Conservation (phyloP, 2,888 invertebrate genomes). For the Sericinus montela region DNA sequence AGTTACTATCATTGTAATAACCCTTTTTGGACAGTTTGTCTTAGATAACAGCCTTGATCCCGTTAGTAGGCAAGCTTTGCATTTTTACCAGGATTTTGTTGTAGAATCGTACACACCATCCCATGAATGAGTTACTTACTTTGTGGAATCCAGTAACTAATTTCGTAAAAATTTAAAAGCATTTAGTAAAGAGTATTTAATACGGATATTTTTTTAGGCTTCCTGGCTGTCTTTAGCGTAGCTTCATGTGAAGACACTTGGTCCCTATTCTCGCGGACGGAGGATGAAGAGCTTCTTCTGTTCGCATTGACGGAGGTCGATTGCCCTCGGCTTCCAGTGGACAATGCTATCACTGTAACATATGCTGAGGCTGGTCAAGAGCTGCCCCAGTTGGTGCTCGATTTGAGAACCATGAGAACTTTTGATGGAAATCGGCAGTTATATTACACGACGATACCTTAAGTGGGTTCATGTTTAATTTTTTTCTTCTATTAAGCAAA, state of each 20-base stretch:
- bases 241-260: conserved; percentile 88
- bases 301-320: conserved; percentile 89
- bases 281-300: conserved; percentile 82
- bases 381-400: conserved; percentile 87
- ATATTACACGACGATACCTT: conserved; percentile 86
- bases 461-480: conserved; percentile 65
- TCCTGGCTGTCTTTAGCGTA: conserved; percentile 85
- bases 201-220: conserved; percentile 74
- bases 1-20: no score
- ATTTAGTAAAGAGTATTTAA: no score
- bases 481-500: no score
- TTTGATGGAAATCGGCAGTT: conserved; percentile 86
- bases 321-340: conserved; percentile 85
- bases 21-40: no score
- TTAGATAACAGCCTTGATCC: no score
- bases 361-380: conserved; percentile 84
- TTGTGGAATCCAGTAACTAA: no score
- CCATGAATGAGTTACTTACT: no score
- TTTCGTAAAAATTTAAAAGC: no score
- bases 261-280: conserved; percentile 82
- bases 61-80: no score
- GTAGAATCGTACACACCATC: no score
- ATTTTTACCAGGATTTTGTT: no score
- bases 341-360: conserved; percentile 85
- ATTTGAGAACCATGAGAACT: conserved; percentile 82